Conservation (phyloP, 2,797 vertebrate species). For the Channa striata region DNA sequence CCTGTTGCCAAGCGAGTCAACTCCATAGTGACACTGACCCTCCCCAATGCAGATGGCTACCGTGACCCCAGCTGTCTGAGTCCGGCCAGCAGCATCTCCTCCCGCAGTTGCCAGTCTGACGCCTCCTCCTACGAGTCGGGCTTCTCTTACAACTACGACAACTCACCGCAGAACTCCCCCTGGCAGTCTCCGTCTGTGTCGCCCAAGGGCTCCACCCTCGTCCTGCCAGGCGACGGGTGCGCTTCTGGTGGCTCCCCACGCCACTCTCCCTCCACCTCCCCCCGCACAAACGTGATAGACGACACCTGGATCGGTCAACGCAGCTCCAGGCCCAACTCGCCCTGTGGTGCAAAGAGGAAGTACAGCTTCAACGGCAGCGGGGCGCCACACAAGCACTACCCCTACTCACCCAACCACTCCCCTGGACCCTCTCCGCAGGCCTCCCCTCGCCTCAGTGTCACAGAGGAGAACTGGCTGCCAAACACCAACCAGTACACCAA, state of each 20-base stretch:
- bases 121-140: slow-evolving; percentile 95
- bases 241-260: slow-evolving; percentile 87
- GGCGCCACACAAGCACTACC: slow-evolving; percentile 80
- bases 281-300: slow-evolving; percentile 89
- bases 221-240: slow-evolving; percentile 81
- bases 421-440: slow-evolving; percentile 90
- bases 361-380: slow-evolving; percentile 89
- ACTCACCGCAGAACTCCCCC: slow-evolving; percentile 95
- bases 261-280: slow-evolving; percentile 91
- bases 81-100: slow-evolving; percentile 96
- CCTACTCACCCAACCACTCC: slow-evolving; percentile 90
- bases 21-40: slow-evolving; percentile 91
- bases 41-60: slow-evolving; percentile 92
- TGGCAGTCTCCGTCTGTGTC: slow-evolving; percentile 98
- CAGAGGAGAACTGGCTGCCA: slow-evolving; percentile 92
- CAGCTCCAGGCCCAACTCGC: slow-evolving; percentile 89
- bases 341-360: slow-evolving; percentile 94
- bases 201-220: slow-evolving; percentile 90
- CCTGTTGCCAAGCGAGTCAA: slow-evolving; percentile 86
- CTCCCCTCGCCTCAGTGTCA: slow-evolving; percentile 93
- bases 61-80: slow-evolving; percentile 96
- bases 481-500: slow-evolving; percentile 97
- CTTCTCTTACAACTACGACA: slow-evolving; percentile 93
- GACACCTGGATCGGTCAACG: slow-evolving; percentile 90
- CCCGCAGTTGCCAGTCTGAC: slow-evolving; percentile 96